These are phyloP conservation scores for Heliconius eleuchia DNA, from an alignment of 1,140 invertebrate species.

Conservation along the genomic window DNA sequence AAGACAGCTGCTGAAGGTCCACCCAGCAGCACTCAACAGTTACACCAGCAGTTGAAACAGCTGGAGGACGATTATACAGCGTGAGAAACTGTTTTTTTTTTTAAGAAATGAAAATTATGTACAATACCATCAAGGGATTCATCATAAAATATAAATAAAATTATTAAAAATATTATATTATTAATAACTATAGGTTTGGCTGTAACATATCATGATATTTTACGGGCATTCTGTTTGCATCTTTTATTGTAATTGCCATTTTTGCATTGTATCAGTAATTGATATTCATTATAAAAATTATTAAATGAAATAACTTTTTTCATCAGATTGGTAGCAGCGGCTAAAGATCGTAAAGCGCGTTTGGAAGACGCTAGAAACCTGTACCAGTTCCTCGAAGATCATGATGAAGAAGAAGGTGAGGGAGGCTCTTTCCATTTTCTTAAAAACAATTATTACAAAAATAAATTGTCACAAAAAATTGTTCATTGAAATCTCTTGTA, in stretches of 20 bases:
- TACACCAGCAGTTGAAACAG: slow-evolving; percentile 86
- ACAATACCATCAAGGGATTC: too few species aligned
- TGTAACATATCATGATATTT: too few species aligned
- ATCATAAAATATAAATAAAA: too few species aligned
- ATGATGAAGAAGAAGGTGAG: slow-evolving; percentile 93
- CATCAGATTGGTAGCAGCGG: slow-evolving; percentile 85
- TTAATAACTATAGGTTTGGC: too few species aligned
- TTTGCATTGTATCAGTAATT: background rate
- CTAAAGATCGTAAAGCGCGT: slow-evolving; percentile 89
- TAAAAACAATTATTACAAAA: too few species aligned
- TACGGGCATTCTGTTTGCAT: too few species aligned
- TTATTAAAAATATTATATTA: too few species aligned
- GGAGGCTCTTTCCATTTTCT: slow-evolving; percentile 18
- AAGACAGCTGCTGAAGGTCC: slow-evolving; percentile 80
- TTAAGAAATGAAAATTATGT: too few species aligned
- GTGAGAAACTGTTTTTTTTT: background rate
- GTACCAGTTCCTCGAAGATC: slow-evolving; percentile 97
- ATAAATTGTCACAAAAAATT: too few species aligned
- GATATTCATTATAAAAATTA: background rate
- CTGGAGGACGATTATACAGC: slow-evolving; percentile 83
- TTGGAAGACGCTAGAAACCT: slow-evolving; percentile 96
- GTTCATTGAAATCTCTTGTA: too few species aligned
- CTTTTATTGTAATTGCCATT: background rate
- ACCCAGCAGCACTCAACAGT: slow-evolving; percentile 83
- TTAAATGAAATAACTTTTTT: background rate